Evolutionary conservation across 2,797 vertebrate species (phyloP), one percentile per base, ranked within the genome.

Genomic region (Eulemur mongoz): DNA sequence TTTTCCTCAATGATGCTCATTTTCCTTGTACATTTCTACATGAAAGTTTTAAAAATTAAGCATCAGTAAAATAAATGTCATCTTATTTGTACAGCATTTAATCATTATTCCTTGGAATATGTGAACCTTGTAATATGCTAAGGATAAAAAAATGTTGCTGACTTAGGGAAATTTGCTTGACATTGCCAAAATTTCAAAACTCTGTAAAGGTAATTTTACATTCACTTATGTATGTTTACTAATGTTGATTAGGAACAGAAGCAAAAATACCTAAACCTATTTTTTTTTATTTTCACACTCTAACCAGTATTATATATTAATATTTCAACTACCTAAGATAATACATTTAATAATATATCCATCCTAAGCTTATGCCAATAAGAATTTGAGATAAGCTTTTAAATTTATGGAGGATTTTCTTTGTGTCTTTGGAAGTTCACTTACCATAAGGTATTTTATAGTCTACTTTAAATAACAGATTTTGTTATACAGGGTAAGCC

Each of bases 401-500:
- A 97, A 97, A 98, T 98, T 98, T 95, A 95, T 95, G 95, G 93
- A 97, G 76, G 81, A 96, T 97, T 98, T 98, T 97, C 98, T 98
- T 97, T 97, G 96, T 98, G 97, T 98, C 97, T 98, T 97, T 98
- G 96, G 84, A 97, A 98, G 97, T 96, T 98, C 95, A 97, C 98
- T 97, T 97, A 98, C 95, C 96, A 96, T 97, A 84, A 97, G 92
- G 52, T 97, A 94, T 97, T 98, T 98, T 97, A 90, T 98, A 98
- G 92, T 97, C 96, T 97, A 97, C 97, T 97, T 97, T 97, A 94
- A 97, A 95, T 92, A 98, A 97, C 96, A 97, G 97, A 98, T 98
- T 98, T 98, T 98, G 97, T 98, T 98, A 98, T 96, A 97, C 98
- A 98, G 97, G 98, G 96, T 98, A 98, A 98, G 97, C 97, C 97